phyloP scores from a whole-genome alignment of 2,113 vertebrate genomes.

The Sus scrofa region T2T-Sscrofa CM000830.6:45471001-45471500 shows the following conservation, averaged over 20 bases:
- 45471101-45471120: too few relatives aligned
- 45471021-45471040: too few relatives aligned
- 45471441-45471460: background rate
- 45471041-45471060: too few relatives aligned
- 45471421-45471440: background rate
- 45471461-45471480: background rate
- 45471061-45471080: too few relatives aligned
- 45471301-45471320: background rate
- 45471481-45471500: background rate
- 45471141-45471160: too few relatives aligned
- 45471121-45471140: too few relatives aligned
- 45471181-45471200: too few relatives aligned
- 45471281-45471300: background rate
- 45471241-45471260: background rate
- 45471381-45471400: background rate
- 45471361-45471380: background rate
- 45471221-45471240: background rate
- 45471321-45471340: background rate
- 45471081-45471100: too few relatives aligned
- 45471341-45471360: background rate
- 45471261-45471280: background rate
- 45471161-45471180: too few relatives aligned
- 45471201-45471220: background rate
- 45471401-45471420: background rate
- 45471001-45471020: too few relatives aligned